A percentile compares a stretch with the other conserved stretches of the same genome.
phyloP scores from a whole-genome alignment of 1,140 invertebrate species.

The Lordiphosa clarofinis region DNA sequence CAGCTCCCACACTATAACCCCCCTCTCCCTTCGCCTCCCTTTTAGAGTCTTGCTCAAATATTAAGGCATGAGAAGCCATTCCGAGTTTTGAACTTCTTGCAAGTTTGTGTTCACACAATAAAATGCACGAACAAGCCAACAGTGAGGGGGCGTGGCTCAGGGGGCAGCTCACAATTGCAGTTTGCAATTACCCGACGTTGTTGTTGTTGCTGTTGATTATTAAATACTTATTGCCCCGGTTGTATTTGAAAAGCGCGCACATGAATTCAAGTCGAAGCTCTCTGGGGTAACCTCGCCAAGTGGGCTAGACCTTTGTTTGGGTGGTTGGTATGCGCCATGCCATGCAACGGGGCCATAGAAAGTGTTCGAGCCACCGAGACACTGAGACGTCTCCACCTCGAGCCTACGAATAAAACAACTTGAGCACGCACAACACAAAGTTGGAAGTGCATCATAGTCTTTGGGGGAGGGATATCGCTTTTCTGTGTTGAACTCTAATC shows the following conservation, averaged over 20 bases:
- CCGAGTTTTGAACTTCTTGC: constrained; percentile 68
- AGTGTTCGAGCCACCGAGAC: constrained; percentile 40
- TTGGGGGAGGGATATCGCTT: constrained; percentile 36
- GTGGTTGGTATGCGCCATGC: constrained; percentile 42
- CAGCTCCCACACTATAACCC: constrained; percentile 45
- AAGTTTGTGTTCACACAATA: constrained; percentile 64
- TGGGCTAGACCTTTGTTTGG: constrained; percentile 40
- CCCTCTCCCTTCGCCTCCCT: neutral
- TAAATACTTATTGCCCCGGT: constrained; percentile 60
- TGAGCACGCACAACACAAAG: constrained; percentile 46
- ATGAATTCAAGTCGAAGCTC: constrained; percentile 50
- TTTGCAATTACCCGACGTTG: constrained; percentile 49
- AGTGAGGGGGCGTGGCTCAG: neutral
- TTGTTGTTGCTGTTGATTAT: constrained; percentile 55
- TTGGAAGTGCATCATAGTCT: neutral
- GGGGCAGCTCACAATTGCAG: constrained; percentile 43
- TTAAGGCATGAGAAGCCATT: constrained; percentile 69
- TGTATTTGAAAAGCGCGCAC: constrained; percentile 65
- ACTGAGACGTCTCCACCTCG: constrained; percentile 19
- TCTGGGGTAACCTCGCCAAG: constrained; percentile 20
- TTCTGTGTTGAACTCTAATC: constrained; percentile 30
- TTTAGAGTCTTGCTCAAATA: constrained; percentile 22
- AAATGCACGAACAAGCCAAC: constrained; percentile 52
- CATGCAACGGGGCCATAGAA: constrained; percentile 75
- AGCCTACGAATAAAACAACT: constrained; percentile 20